Evolutionary conservation across 2,888 invertebrate genomes (phyloP).

Genomic region (Volucella zonaria): DNA sequence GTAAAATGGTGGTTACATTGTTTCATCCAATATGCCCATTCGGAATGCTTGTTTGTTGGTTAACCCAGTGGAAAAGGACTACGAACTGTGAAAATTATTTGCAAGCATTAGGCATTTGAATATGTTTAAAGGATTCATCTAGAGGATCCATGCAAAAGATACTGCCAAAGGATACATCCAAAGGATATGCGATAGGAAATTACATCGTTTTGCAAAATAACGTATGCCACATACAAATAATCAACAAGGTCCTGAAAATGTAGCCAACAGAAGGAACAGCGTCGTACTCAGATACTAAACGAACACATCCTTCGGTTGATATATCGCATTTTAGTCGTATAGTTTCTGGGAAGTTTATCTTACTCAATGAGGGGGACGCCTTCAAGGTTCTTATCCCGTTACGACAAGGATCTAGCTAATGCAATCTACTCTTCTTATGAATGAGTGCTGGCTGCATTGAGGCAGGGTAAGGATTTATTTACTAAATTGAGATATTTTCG

Average conservation of each 20-base stretch:
- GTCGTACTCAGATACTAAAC: constrained; percentile 12
- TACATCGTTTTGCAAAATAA: constrained; percentile 63
- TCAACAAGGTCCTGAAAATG: constrained; percentile 59
- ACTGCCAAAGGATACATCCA: constrained; percentile 27
- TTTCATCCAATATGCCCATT: constrained; percentile 51
- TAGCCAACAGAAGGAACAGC: constrained; percentile 53
- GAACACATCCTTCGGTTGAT: constrained; percentile 37
- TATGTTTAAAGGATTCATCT: constrained; percentile 45
- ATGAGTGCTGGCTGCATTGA: constrained; percentile 36
- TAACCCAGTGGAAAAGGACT: constrained; percentile 10
- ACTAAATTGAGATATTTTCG: constrained; percentile 60
- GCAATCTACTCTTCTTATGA: constrained; percentile 64
- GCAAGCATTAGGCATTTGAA: constrained; percentile 60
- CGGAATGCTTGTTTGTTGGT: constrained; percentile 13
- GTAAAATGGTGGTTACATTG: constrained; percentile 65
- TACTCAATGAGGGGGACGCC: constrained; percentile 15
- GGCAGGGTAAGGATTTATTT: constrained; percentile 64
- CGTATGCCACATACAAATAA: constrained; percentile 60
- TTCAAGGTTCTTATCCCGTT: constrained; percentile 4
- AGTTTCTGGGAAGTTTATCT: constrained; percentile 53
- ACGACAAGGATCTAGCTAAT: constrained; percentile 66
- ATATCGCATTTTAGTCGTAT: constrained; percentile 46
- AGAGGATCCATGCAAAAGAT: too few relatives aligned
- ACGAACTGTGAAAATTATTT: constrained; percentile 58
- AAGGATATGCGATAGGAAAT: constrained; percentile 67